Evolutionary conservation across 2,113 vertebrate genomes (phyloP).

Genomic region (Gnathonemus echidnorhynchus): DNA sequence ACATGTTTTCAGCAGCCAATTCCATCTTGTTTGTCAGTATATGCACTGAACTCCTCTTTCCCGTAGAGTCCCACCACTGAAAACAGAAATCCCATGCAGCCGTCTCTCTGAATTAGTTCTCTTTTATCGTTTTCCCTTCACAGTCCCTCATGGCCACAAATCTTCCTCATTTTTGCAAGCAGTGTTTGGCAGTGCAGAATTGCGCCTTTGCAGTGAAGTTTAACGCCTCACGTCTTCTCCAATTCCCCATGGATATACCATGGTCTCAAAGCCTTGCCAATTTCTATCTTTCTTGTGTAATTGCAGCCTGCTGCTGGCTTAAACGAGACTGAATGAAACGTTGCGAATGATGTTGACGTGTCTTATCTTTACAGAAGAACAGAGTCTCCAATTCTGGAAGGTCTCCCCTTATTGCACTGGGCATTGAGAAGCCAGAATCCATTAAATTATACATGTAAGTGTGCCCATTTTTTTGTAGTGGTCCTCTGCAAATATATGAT

Average conservation of each 20-base stretch:
- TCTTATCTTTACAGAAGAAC: not conserved
- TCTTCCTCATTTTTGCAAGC: slow-evolving; percentile 13
- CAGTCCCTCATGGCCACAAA: slow-evolving; percentile 29
- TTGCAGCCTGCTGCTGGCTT: not conserved
- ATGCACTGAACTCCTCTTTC: slow-evolving; percentile 21
- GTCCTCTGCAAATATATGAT: not conserved
- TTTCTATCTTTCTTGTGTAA: not conserved
- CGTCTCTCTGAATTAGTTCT: slow-evolving; percentile 23
- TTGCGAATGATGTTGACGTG: not conserved
- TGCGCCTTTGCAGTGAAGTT: not conserved
- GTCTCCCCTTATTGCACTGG: not conserved
- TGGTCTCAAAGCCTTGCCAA: not conserved
- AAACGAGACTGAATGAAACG: not conserved
- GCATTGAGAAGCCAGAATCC: not conserved
- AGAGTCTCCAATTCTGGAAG: not conserved
- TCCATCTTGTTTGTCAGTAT: slow-evolving; percentile 28
- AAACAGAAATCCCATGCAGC: slow-evolving; percentile 25
- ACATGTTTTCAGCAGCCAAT: slow-evolving; percentile 28
- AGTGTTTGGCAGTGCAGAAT: slow-evolving; percentile 1
- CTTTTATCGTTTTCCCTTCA: slow-evolving; percentile 24
- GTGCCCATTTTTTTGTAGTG: not conserved
- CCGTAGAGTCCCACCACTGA: slow-evolving; percentile 19
- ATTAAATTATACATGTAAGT: not conserved
- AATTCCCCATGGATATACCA: not conserved
- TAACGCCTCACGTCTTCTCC: not conserved